Base-by-base conservation (phyloP, 1,140 invertebrate species). In the Lepidostoma basale region DNA sequence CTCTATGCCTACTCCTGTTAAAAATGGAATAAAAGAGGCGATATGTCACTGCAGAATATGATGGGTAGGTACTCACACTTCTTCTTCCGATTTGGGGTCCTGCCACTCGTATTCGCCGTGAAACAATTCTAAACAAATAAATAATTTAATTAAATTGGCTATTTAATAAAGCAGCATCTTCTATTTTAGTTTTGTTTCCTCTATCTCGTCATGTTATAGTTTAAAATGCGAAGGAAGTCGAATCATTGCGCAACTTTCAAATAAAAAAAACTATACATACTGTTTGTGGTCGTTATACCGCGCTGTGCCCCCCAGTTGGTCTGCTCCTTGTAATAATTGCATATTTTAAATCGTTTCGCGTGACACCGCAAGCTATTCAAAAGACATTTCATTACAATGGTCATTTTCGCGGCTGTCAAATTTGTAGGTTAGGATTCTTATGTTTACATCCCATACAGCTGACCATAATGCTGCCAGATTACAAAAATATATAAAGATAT, bases 101-200 rank as follows among this genome's bases (percentile, higher is more conserved):
- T 95, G 85, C 89, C 89, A 93, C 86, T 97, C 95, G 79, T 91
- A 97, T 83, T 96, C 93, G 49, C 93, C 95, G 78, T 93, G 90
- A 70, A 82, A 84, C 68, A 79, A 79, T 75, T 52, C 84, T 84
- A 69, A 63, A 63, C 30, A n/a, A 23, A 20, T 33, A 63, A 44
- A 59, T 18, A 6, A 23, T 12, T 28, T 26, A 54, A 16, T 56
- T 33, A 36, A 56, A 33, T 14, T 18, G 16, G n/a, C n/a, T n/a
- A n/a, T n/a, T n/a, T n/a, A n/a, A n/a, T n/a, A n/a, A n/a, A n/a
- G n/a, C n/a, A n/a, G n/a, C n/a, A n/a, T n/a, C n/a, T n/a, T n/a
- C n/a, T n/a, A n/a, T n/a, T n/a, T n/a, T n/a, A n/a, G n/a, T n/a
- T 56, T 39, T 10, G 14, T 56, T 56, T 16, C 1, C n/a, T n/a